phyloP scores from a whole-genome alignment of 2,888 invertebrate genomes.

The Drosophila koepferae region DNA sequence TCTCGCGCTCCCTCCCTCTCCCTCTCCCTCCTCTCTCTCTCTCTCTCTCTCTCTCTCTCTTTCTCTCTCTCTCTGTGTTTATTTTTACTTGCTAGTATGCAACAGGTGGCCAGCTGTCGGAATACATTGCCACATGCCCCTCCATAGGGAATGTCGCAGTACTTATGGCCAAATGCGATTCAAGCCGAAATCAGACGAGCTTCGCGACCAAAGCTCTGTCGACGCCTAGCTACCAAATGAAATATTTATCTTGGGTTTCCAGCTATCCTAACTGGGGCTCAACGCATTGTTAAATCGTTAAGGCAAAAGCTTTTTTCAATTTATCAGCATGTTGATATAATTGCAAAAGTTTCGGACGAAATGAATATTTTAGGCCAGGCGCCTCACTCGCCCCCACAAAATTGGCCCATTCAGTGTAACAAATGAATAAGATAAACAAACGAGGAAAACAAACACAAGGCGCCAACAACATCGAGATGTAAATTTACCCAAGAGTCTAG shows the following conservation, averaged over 20 bases:
- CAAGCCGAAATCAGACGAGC: conserved; percentile 33
- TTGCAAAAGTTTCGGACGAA: conserved; percentile 21
- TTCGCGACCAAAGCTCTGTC: conserved; percentile 31
- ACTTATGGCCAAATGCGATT: conserved; percentile 4
- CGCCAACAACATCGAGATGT: background rate
- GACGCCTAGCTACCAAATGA: conserved; percentile 40
- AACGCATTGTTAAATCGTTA: conserved; percentile 22
- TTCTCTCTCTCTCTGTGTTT: conserved; percentile 1
- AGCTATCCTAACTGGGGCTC: background rate
- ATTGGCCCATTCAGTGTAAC: background rate
- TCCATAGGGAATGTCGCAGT: conserved; percentile 8
- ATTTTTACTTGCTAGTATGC: conserved; percentile 36
- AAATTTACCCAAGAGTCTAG: conserved; percentile 35
- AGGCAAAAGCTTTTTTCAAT: conserved; percentile 23
- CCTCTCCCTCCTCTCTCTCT: background rate
- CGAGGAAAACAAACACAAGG: background rate
- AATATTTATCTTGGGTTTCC: background rate
- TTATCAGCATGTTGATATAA: conserved; percentile 19
- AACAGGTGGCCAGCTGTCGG: conserved; percentile 60
- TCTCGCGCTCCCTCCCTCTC: conserved; percentile 3
- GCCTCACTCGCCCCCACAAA: background rate
- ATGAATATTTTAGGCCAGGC: background rate
- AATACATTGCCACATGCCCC: conserved; percentile 30
- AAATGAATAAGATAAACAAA: conserved; percentile 30
- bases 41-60: too few relatives aligned